These are phyloP conservation scores for Micrasema longulum DNA, from an alignment of 1,140 invertebrate species.

Conservation along the genomic window DNA sequence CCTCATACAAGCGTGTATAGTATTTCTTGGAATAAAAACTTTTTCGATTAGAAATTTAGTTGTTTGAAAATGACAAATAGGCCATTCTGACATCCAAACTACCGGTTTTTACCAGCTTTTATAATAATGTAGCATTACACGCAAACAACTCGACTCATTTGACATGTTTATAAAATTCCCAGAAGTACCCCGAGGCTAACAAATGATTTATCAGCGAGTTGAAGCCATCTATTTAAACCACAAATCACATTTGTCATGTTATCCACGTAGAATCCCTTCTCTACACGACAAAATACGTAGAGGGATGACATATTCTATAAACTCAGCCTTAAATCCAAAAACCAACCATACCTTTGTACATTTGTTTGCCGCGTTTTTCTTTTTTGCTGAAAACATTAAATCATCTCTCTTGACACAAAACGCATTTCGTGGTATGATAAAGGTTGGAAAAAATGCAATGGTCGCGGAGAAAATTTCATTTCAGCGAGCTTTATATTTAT, in stretches of 20 bases:
- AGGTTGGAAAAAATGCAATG: constrained; percentile 24
- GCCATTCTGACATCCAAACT: too few relatives aligned
- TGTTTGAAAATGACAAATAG: too few relatives aligned
- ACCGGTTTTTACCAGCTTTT: too few relatives aligned
- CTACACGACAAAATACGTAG: constrained; percentile 31
- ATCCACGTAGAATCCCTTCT: constrained; percentile 24
- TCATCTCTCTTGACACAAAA: constrained; percentile 15
- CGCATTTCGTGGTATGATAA: constrained; percentile 1
- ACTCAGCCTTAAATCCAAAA: not conserved
- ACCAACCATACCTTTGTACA: constrained; percentile 17
- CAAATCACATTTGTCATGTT: constrained; percentile 44
- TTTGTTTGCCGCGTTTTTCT: constrained; percentile 21
- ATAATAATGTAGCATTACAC: too few relatives aligned
- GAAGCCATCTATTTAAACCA: constrained; percentile 21
- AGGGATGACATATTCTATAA: constrained; percentile 11
- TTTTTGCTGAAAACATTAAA: constrained; percentile 18
- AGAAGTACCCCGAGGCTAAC: constrained; percentile 3
- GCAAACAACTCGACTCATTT: too few relatives aligned
- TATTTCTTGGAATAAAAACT: too few relatives aligned
- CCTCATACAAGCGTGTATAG: too few relatives aligned
- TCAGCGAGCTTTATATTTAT: not conserved
- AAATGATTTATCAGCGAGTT: constrained; percentile 13
- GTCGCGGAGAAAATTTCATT: constrained; percentile 7
- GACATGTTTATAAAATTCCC: not conserved
- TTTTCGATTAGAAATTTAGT: too few relatives aligned